Evolutionary conservation across 2,888 invertebrate genomes (phyloP).

Genomic region (Seira musarum): DNA sequence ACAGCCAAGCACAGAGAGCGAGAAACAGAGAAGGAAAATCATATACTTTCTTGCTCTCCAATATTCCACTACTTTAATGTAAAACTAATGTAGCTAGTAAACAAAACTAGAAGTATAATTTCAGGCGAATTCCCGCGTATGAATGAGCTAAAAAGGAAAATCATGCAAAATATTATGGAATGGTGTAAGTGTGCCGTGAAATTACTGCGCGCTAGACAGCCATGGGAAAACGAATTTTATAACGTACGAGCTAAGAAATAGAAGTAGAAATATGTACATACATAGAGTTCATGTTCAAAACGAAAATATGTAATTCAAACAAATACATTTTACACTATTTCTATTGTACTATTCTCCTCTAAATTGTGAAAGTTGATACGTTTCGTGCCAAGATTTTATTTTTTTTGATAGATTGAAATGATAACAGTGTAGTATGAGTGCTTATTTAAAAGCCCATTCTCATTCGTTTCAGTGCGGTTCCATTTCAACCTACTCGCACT

Average conservation of each 20-base stretch:
- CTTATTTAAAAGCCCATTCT: constrained; percentile 52
- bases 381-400: constrained; percentile 64
- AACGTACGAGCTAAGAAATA: no score
- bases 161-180: constrained; percentile 29
- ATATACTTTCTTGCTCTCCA: neutral
- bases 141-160: neutral
- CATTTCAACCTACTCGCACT: no score
- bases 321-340: constrained; percentile 42
- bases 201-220: constrained; percentile 24
- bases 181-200: constrained; percentile 56
- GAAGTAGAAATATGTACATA: no score
- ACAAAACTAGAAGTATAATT: no score
- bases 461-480: neutral
- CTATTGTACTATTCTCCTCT: constrained; percentile 6
- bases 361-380: constrained; percentile 64
- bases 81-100: no score
- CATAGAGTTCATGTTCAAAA: no score
- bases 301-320: no score
- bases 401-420: constrained; percentile 63
- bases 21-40: neutral
- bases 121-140: neutral
- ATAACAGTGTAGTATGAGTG: constrained; percentile 53
- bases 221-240: neutral
- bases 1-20: no score
- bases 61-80: no score